Evolutionary conservation across 2,888 invertebrate genomes (phyloP), one percentile per base, ranked within the genome.

Genomic region (Coelinius sp.): DNA sequence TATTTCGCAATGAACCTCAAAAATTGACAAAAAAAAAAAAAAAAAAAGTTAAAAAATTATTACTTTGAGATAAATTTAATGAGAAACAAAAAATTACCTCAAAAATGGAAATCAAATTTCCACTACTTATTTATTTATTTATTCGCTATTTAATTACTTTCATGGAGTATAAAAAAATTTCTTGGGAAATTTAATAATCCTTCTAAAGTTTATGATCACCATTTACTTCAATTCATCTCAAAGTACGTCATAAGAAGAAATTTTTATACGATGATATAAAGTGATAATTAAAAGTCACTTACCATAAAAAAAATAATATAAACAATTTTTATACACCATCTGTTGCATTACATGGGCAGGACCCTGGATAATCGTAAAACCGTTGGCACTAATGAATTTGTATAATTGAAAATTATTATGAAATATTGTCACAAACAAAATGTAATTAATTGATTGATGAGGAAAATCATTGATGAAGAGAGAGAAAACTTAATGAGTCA

Each of bases 121-220:
- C 59, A 7, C 14, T 10, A 59, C 2, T 53, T 53, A 35, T 59
- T 59, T 59, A 59, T 59, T 35, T 31, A 59, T 59, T 59, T 59
- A 59, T 49, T 49, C 7, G 6, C 4, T 49, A 49, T 49, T 49
- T 49, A 49, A 49, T 49, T 49, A 17, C 17, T 20, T 49, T 49
- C 46, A 49, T 20, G 46, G 46, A 49, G 46, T 8, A 49, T 20
- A 6, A 20, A 49, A 31, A 49, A 49, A 3, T 49, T 20, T 17
- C 20, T 49, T 6, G 20, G 46, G 20, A 49, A 49, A 49, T 49
- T 49, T 20, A 49, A 49, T 49, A 49, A 49, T 49, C 46, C 20
- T 17, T 20, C 20, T 5, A n/a, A 5, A 49, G 20, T 49, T 49
- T 49, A 49, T 49, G 46, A 49, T 7, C 20, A 2, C 10, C 46